phyloP scores from a whole-genome alignment of 2,888 invertebrate species.

The Nomada ferruginata region DNA sequence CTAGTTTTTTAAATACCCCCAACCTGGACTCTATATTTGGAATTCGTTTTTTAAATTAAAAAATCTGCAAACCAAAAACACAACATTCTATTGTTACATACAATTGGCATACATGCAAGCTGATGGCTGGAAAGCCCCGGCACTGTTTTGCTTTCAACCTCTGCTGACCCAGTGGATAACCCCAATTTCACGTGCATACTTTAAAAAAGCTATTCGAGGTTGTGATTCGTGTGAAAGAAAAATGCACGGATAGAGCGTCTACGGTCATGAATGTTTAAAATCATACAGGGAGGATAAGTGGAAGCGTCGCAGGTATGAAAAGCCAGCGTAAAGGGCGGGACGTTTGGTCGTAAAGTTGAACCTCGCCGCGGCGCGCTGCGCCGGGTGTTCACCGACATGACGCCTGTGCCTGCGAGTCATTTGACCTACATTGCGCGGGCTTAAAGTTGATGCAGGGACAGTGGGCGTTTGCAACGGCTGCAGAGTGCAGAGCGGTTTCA shows the following conservation, averaged over 20 bases:
- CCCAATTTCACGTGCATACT: background rate
- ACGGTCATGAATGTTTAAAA: constrained; percentile 43
- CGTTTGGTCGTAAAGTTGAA: constrained; percentile 55
- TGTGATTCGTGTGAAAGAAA: background rate
- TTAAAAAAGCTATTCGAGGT: background rate
- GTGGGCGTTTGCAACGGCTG: constrained; percentile 16
- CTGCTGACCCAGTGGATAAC: background rate
- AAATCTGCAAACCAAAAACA: background rate
- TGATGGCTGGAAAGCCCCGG: background rate
- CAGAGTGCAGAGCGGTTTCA: constrained; percentile 15
- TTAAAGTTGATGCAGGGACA: constrained; percentile 44
- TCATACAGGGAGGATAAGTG: background rate
- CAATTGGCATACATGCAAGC: background rate
- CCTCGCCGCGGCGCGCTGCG: constrained; percentile 23
- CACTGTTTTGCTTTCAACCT: background rate
- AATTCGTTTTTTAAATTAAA: background rate
- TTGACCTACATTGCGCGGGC: constrained; percentile 62
- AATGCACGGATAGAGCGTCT: background rate
- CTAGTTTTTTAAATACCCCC: background rate
- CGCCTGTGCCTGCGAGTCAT: constrained; percentile 45
- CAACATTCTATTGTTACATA: background rate
- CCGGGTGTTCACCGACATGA: constrained; percentile 37
- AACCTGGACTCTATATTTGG: background rate
- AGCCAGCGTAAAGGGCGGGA: constrained; percentile 53
- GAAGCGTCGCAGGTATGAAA: constrained; percentile 29